Conservation (phyloP, 2,113 vertebrate species). For the Syngnathus floridae region DNA sequence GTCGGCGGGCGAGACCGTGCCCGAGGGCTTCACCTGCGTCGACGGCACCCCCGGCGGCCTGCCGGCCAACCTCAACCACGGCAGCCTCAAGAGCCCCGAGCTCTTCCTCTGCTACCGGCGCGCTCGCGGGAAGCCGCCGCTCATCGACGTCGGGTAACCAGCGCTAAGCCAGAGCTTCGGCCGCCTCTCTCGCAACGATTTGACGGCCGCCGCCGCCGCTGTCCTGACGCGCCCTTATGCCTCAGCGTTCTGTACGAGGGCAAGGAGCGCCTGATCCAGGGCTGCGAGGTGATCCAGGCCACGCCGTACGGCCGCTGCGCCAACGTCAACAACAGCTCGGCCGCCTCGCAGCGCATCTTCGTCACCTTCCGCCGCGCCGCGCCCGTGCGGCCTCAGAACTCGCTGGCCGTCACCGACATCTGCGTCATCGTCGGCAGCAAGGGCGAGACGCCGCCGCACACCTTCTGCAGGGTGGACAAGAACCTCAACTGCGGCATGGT, state of each 20-base stretch:
- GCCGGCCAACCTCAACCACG: slow-evolving; percentile 93
- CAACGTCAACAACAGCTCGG: slow-evolving; percentile 96
- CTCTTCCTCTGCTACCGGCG: slow-evolving; percentile 94
- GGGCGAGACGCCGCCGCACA: slow-evolving; percentile 92
- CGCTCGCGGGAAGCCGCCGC: slow-evolving; percentile 82
- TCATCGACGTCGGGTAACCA: slow-evolving; percentile 88
- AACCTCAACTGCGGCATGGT: slow-evolving; percentile 98
- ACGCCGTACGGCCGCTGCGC: slow-evolving; percentile 95
- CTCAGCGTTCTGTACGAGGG: slow-evolving; percentile 92
- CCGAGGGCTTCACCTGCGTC: slow-evolving; percentile 93
- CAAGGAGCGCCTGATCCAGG: slow-evolving; percentile 87
- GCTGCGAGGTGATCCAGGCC: slow-evolving; percentile 91
- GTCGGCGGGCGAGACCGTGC: slow-evolving; percentile 87
- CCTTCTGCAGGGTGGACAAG: slow-evolving; percentile 96
- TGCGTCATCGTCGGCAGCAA: slow-evolving; percentile 94
- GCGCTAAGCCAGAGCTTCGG: too few species aligned
- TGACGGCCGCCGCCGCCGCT: too few species aligned
- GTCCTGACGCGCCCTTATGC: too few species aligned
- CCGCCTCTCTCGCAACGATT: too few species aligned
- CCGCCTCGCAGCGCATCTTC: slow-evolving; percentile 90
- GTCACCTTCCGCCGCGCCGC: slow-evolving; percentile 85
- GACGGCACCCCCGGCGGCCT: slow-evolving; percentile 87
- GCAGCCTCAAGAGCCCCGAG: slow-evolving; percentile 95
- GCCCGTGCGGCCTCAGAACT: slow-evolving; percentile 82
- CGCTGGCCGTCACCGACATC: slow-evolving; percentile 92